Conservation (phyloP, 2,113 vertebrate genomes). For the Fulmarus glacialis region DNA sequence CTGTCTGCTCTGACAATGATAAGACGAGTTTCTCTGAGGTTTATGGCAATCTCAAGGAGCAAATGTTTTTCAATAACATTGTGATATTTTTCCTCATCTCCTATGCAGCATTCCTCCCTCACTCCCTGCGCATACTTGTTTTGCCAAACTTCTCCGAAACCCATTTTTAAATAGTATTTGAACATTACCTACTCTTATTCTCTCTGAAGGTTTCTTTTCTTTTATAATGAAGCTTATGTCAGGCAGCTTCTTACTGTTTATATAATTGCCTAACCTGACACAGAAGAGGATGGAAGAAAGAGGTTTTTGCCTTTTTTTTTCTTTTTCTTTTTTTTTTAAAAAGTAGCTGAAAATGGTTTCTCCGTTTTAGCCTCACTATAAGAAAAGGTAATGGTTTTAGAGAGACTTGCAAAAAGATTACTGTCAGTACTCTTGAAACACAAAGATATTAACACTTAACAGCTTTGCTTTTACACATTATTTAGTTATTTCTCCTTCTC, state of each 20-base stretch:
- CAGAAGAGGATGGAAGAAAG: background rate
- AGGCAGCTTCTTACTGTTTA: background rate
- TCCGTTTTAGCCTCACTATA: background rate
- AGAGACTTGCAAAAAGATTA: background rate
- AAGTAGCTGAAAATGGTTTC: background rate
- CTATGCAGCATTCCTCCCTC: background rate
- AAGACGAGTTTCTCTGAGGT: background rate
- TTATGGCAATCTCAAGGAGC: background rate
- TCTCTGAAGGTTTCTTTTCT: background rate
- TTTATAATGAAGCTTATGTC: background rate
- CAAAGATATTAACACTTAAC: background rate
- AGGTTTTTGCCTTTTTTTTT: background rate
- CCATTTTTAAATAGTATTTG: background rate
- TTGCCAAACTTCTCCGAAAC: background rate
- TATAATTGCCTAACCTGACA: background rate
- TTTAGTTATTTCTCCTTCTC: background rate
- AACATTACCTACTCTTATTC: background rate
- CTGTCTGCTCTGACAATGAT: background rate
- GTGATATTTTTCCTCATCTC: background rate
- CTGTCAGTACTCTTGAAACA: conserved; percentile 3
- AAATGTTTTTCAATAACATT: background rate
- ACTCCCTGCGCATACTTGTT: background rate
- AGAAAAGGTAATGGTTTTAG: background rate
- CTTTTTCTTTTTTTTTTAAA: background rate
- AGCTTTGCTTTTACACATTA: background rate